Conservation (phyloP, 2,797 vertebrate species). For the Spea hammondii region DNA sequence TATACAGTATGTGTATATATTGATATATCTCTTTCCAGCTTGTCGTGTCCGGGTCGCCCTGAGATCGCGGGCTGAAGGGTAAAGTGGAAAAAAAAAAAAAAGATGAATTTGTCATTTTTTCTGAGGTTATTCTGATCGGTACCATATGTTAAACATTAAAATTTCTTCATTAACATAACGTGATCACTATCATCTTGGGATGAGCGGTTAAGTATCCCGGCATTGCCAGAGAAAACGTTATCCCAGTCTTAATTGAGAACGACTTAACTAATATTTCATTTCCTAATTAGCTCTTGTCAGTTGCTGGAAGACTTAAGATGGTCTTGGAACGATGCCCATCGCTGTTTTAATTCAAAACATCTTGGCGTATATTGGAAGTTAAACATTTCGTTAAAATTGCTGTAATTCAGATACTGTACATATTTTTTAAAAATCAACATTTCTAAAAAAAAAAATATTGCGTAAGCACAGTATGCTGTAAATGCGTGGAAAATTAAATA, state of each 20-base stretch:
- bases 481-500: too few relatives aligned
- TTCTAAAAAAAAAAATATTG: too few relatives aligned
- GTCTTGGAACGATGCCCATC: constrained; percentile 60
- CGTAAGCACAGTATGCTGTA: too few relatives aligned
- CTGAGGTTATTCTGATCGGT: constrained; percentile 65
- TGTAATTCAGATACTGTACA: too few relatives aligned
- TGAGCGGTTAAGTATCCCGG: constrained; percentile 62
- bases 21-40: too few relatives aligned
- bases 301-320: constrained; percentile 61
- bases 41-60: background rate
- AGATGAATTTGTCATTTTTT: constrained; percentile 61
- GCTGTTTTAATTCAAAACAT: constrained; percentile 62
- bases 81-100: constrained; percentile 34
- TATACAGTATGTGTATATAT: too few relatives aligned
- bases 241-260: constrained; percentile 68
- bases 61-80: constrained; percentile 56
- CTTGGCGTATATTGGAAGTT: constrained; percentile 47
- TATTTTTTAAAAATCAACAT: too few relatives aligned
- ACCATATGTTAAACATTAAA: constrained; percentile 68
- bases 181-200: constrained; percentile 63
- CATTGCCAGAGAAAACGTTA: constrained; percentile 65
- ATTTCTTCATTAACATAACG: constrained; percentile 63
- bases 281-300: constrained; percentile 71
- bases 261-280: constrained; percentile 72
- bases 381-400: background rate